Evolutionary conservation across 2,888 invertebrate species (phyloP).

Genomic region (Tanytarsus gracilentus): DNA sequence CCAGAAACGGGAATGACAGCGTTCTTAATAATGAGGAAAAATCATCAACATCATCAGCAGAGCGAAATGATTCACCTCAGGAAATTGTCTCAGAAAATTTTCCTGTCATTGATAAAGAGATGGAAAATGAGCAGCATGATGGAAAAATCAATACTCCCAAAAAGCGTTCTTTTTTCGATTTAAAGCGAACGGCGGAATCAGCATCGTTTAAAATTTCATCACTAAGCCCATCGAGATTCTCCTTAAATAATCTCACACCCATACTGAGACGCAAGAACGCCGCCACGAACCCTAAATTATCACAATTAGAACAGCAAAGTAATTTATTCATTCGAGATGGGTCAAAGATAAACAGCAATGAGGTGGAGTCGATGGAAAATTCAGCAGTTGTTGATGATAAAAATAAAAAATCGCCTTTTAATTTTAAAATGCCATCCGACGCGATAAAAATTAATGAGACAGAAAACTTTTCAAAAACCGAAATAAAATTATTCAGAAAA

Average conservation of each 20-base stretch:
- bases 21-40: slow-evolving; percentile 12
- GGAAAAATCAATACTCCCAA: slow-evolving; percentile 18
- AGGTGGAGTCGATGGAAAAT: slow-evolving; percentile 8
- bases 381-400: background rate
- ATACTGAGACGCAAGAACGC: background rate
- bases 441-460: background rate
- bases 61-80: slow-evolving; percentile 30
- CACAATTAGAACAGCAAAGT: slow-evolving; percentile 21
- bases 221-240: slow-evolving; percentile 15
- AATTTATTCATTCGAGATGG: slow-evolving; percentile 25
- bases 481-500: background rate
- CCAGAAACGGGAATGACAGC: background rate
- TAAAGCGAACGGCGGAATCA: slow-evolving; percentile 17
- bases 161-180: slow-evolving; percentile 13
- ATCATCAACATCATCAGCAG: slow-evolving; percentile 9
- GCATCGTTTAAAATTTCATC: slow-evolving; percentile 17
- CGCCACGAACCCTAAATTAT: background rate
- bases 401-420: slow-evolving; percentile 4
- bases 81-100: slow-evolving; percentile 33
- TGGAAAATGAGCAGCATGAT: background rate
- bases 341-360: no score
- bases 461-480: slow-evolving; percentile 2
- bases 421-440: slow-evolving; percentile 4
- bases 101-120: slow-evolving; percentile 8
- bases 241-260: slow-evolving; percentile 13